Evolutionary conservation across 2,888 invertebrate species (phyloP).

Genomic region (Selenia dentaria): DNA sequence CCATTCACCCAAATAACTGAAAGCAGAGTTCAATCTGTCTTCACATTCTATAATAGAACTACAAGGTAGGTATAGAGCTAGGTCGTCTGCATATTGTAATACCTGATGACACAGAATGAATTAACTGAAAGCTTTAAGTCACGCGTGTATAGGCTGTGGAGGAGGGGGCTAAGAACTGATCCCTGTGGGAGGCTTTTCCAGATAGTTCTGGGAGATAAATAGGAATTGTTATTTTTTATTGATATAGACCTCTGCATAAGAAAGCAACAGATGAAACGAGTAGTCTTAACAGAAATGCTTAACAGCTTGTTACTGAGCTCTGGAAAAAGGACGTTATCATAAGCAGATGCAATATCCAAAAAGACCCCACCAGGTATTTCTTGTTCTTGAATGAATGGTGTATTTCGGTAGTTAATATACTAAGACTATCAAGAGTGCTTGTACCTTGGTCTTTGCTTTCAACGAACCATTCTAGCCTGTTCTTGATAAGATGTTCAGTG

Average conservation of each 20-base stretch:
- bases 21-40: constrained; percentile 1
- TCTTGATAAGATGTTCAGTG: constrained; percentile 35
- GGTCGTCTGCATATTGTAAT: constrained; percentile 39
- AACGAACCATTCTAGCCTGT: constrained; percentile 33
- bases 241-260: constrained; percentile 18
- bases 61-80: constrained; percentile 22
- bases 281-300: constrained; percentile 30
- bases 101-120: constrained; percentile 20
- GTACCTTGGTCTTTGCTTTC: constrained; percentile 17
- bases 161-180: constrained; percentile 30
- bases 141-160: constrained; percentile 31
- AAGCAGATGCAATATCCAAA: constrained; percentile 37
- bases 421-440: constrained; percentile 37
- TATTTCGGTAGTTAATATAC: constrained; percentile 33
- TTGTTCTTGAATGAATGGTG: constrained; percentile 2
- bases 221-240: too few species aligned
- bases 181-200: constrained; percentile 39
- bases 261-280: constrained; percentile 24
- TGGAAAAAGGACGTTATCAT: constrained; percentile 35
- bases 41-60: not conserved
- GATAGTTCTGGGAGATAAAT: constrained; percentile 9
- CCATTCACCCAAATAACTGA: constrained; percentile 7
- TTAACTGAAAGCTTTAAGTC: constrained; percentile 22
- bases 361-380: constrained; percentile 31
- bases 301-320: constrained; percentile 32